Base-by-base conservation (phyloP, 2,113 vertebrate genomes). In the Synodontis membranacea region DNA sequence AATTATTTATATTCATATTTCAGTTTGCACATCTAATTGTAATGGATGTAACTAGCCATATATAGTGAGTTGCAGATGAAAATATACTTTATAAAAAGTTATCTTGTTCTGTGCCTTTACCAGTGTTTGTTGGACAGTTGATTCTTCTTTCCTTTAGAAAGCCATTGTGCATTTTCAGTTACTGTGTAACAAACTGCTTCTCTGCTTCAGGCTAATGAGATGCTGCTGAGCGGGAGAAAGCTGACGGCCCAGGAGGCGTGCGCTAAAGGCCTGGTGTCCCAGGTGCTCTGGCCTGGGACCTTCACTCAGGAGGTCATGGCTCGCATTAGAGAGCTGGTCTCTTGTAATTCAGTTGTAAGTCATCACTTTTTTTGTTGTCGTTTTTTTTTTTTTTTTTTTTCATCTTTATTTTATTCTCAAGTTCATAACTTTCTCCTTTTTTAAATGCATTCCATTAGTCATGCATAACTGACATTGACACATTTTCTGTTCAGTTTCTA, bases 221-320 rank as follows among this genome's bases (percentile, higher is more conserved):
- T 99, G 96, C 93, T 99, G 87, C 96, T 99, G 86, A 97, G 97
- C 34, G 97, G 97, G 84, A 96, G 98, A 92, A 99, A 99, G 93
- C 44, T 99, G 93, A 99, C 98, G 0, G 98, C 98, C 0, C 97
- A 98, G 94, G 98, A 99, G 92, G 98, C 98, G 0, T 99, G 98
- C 87, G 95, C 95, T 88, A 99, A 99, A 91, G 98, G 98, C 86
- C 92, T 99, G 90, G 97, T 99, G 46, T 99, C 98, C 15, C 98
- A 99, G 94, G 98, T 99, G 84, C 96, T 99, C 56, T 99, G 98
- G 98, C 97, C 98, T 0, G 97, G 96, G 87, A 99, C 98, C 4
- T 99, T 99, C 93, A 97, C 95, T 72, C 98, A 99, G 93, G 98
- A 99, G 94, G 98, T 99, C 84, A 97, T 97, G 97, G 95, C 97